These are phyloP conservation scores for Psittacula derbiana DNA, from an alignment of 2,797 vertebrate genomes.

Conservation along the genomic window DNA sequence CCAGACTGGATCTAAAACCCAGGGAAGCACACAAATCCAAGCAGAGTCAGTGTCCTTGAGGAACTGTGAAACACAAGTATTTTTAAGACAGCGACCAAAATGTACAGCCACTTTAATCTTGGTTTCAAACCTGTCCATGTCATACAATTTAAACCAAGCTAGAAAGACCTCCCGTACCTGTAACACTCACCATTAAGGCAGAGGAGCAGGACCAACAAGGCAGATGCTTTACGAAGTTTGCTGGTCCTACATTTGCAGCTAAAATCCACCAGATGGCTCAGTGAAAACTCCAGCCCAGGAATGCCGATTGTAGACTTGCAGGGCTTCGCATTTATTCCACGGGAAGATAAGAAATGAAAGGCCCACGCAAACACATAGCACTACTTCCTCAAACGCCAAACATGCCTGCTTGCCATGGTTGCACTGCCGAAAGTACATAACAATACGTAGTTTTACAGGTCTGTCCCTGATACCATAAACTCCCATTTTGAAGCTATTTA, in stretches of 20 bases:
- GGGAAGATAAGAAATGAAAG: not conserved
- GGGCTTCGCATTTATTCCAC: not conserved
- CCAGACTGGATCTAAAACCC: not conserved
- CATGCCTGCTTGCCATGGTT: not conserved
- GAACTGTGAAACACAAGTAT: not conserved
- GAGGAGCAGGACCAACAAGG: not conserved
- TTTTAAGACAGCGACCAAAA: not conserved
- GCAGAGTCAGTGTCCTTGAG: not conserved
- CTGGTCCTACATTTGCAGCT: not conserved
- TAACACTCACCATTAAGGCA: not conserved
- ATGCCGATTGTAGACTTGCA: not conserved
- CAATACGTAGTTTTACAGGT: accelerated
- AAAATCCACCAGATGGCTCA: constrained; percentile 13
- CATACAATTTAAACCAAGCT: not conserved
- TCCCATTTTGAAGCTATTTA: not conserved
- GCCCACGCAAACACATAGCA: accelerated
- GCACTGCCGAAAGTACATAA: not conserved
- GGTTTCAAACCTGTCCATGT: not conserved
- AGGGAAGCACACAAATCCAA: not conserved
- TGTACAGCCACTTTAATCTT: not conserved
- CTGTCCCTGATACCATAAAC: not conserved
- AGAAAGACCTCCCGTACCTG: not conserved
- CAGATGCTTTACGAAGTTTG: not conserved
- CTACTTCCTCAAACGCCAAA: not conserved
- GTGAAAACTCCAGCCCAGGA: not conserved